These are phyloP conservation scores for Machimus atricapillus DNA, from an alignment of 2,888 invertebrate species.

Conservation along the genomic window DNA sequence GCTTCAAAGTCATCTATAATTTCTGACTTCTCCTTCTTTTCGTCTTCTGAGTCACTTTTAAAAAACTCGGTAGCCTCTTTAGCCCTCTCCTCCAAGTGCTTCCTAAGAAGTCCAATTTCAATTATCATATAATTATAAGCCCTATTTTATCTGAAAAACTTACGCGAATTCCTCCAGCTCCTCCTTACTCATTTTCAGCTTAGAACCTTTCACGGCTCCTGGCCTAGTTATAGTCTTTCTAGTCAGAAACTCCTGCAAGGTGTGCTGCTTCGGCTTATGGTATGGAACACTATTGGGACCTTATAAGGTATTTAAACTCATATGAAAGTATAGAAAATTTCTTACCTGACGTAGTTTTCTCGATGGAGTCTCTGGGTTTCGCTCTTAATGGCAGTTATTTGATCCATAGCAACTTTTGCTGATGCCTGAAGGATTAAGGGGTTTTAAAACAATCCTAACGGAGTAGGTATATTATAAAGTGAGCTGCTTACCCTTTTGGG, in stretches of 20 bases:
- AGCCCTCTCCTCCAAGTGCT: slow-evolving; percentile 73
- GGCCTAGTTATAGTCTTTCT: slow-evolving; percentile 54
- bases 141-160: slow-evolving; percentile 49
- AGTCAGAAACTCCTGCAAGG: slow-evolving; percentile 79
- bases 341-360: slow-evolving; percentile 69
- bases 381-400: slow-evolving; percentile 79
- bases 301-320: neutral
- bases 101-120: slow-evolving; percentile 61
- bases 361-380: slow-evolving; percentile 83
- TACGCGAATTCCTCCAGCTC: slow-evolving; percentile 73
- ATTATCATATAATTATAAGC: neutral
- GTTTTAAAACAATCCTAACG: neutral
- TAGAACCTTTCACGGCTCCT: slow-evolving; percentile 49
- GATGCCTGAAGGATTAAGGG: slow-evolving; percentile 65
- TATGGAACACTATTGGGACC: slow-evolving; percentile 73
- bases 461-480: neutral
- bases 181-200: slow-evolving; percentile 72
- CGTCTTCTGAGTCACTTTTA: slow-evolving; percentile 68
- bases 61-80: slow-evolving; percentile 79
- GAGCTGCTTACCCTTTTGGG: neutral
- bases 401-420: slow-evolving; percentile 72
- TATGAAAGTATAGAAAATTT: neutral
- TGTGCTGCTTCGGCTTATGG: slow-evolving; percentile 81
- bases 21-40: neutral
- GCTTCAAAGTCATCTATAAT: neutral